These are phyloP conservation scores for Dicrurus megarhynchus DNA, from an alignment of 2,113 vertebrate species.

Conservation along the genomic window DNA sequence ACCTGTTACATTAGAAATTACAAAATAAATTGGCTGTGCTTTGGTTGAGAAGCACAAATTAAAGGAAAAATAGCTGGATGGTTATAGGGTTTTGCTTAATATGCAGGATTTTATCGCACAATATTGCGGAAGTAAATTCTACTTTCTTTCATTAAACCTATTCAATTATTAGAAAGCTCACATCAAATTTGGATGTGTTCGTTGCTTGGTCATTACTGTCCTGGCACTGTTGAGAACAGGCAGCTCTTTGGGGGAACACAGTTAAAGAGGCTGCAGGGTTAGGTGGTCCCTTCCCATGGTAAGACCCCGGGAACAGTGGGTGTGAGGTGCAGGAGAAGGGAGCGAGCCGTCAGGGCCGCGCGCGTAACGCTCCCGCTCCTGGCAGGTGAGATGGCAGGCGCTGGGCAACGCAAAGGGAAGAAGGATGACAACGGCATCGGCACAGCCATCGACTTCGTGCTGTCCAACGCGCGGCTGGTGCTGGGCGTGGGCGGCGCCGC, in stretches of 20 bases:
- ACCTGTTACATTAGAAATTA: not conserved
- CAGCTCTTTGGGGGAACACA: not conserved
- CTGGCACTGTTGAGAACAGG: not conserved
- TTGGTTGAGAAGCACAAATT: not conserved
- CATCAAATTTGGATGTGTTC: not conserved
- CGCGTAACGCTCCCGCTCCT: not conserved
- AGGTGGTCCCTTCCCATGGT: not conserved
- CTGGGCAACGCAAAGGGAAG: conserved; percentile 88
- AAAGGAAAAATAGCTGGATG: not conserved
- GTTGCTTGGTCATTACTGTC: not conserved
- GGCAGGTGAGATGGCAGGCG: conserved; percentile 84
- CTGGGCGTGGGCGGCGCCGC: conserved; percentile 95
- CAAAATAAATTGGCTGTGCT: not conserved
- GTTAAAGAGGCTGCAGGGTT: not conserved
- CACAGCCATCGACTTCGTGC: conserved; percentile 93
- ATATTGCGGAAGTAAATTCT: not conserved
- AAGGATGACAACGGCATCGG: conserved; percentile 96
- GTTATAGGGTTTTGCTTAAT: not conserved
- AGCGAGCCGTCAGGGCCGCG: fast-evolving
- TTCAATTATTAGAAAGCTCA: not conserved
- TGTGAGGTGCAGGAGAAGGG: not conserved
- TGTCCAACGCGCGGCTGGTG: conserved; percentile 96
- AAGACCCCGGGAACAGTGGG: not conserved
- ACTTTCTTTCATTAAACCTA: not conserved
- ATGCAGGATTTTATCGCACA: not conserved